Evolutionary conservation across 2,888 invertebrate species (phyloP), one percentile per base, ranked within the genome.

Genomic region (Sinelater perroti): DNA sequence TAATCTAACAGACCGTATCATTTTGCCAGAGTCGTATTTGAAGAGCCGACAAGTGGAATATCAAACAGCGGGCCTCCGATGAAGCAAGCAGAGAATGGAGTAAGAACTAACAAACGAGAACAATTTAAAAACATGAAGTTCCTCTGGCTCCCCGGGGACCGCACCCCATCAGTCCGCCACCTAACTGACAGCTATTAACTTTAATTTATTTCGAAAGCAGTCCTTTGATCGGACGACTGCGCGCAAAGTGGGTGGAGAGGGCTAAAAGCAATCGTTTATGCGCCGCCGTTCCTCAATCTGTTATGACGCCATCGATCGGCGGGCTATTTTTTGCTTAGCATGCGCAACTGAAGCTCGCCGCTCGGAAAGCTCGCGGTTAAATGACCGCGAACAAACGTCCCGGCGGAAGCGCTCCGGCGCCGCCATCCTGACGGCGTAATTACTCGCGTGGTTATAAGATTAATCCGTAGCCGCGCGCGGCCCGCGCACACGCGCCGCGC

Each of bases 81-180:
- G 38, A 38, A 49, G 18, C 36, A 33, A 35, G 26, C 33, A 26
- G 21, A 49, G 49, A 49, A 49, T 17, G 31, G 36, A 8, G 49
- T 49, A 36, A 49, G 26, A 49, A 49, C 36, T 31, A 49, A 49
- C 49, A 49, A 35, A 49, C 49, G 35, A 49, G 35, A 31, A 49
- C 33, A 49, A 49, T 49, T 49, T 49, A 49, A 49, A 49, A 49
- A 35, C 21, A 49, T 35, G 49, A 49, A 24, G 8, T 35, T 31
- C 38, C 21, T 38, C 38, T 38, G 38, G 16, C 11, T 30, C 46
- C 13, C 18, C 4, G 1, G 33, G 33, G 31, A 31, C 30, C 33
- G 7, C 10, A 10, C 33, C 13, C 33, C 38, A 21, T 38, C 38
- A 21, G 20, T 20, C 38, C 20, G 38, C 14, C 21, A 38, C 21